A percentile compares a stretch with the other conserved stretches of the same genome.
These are phyloP conservation scores for Dromius quadrimaculatus DNA, from an alignment of 2,888 invertebrate genomes.

Conservation along the genomic window DNA sequence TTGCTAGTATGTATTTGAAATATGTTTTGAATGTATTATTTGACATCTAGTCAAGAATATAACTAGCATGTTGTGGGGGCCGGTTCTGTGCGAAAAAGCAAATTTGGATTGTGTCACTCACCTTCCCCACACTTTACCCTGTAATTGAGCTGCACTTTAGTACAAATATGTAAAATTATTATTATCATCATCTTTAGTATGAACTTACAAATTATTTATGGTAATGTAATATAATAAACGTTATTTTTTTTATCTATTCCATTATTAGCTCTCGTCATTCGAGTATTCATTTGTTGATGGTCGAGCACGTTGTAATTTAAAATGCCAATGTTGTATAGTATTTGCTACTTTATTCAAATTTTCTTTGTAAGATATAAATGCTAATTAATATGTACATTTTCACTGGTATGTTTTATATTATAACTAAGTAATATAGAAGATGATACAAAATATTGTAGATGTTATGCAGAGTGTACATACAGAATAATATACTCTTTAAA, in stretches of 20 bases:
- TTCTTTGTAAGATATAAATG: constrained; percentile 52
- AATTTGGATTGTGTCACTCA: constrained; percentile 34
- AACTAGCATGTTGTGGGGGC: constrained; percentile 33
- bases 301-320: constrained; percentile 49
- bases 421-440: constrained; percentile 43
- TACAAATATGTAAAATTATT: constrained; percentile 51
- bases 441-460: constrained; percentile 45
- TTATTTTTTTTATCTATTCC: constrained; percentile 38
- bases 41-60: constrained; percentile 46
- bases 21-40: constrained; percentile 7
- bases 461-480: constrained; percentile 50
- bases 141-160: constrained; percentile 51
- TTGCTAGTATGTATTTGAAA: constrained; percentile 21
- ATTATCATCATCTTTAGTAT: constrained; percentile 25
- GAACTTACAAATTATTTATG: constrained; percentile 28
- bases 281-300: constrained; percentile 43
- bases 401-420: constrained; percentile 50
- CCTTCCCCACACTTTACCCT: constrained; percentile 24
- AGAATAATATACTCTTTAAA: constrained; percentile 52
- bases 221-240: constrained; percentile 41
- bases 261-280: constrained; percentile 47
- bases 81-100: constrained; percentile 16
- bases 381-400: constrained; percentile 51
- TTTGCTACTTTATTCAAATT: constrained; percentile 48
- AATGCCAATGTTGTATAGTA: constrained; percentile 51